A percentile compares a stretch with the other conserved stretches of the same genome.
Evolutionary conservation across 1,140 invertebrate genomes (phyloP).

Genomic region (Solenopsis fugax): DNA sequence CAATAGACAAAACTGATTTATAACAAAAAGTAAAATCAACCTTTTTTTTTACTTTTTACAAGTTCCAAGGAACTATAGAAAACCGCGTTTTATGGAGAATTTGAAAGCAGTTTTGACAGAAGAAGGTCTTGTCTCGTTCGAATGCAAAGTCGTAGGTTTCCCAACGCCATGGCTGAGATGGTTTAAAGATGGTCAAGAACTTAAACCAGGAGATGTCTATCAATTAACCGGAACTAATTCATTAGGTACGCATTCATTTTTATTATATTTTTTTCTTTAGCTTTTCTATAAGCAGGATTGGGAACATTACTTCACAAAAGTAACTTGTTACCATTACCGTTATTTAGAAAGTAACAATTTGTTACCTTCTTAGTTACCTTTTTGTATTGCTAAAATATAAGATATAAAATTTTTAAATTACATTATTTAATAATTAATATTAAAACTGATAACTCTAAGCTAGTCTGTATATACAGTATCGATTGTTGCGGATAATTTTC

Average conservation of each 20-base stretch:
- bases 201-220: conserved; percentile 97
- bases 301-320: too few relatives aligned
- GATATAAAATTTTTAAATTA: too few relatives aligned
- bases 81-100: conserved; percentile 95
- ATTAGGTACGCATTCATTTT: conserved; percentile 85
- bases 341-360: too few relatives aligned
- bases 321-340: too few relatives aligned
- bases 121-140: conserved; percentile 96
- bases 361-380: too few relatives aligned
- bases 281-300: not conserved
- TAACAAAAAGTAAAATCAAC: not conserved
- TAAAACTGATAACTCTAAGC: too few relatives aligned
- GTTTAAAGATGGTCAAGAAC: conserved; percentile 96
- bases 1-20: not conserved
- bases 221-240: conserved; percentile 96
- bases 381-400: too few relatives aligned
- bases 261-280: not conserved
- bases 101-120: conserved; percentile 95
- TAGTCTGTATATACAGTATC: too few relatives aligned
- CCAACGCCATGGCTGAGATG: conserved; percentile 94
- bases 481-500: too few relatives aligned
- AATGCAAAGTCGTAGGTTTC: conserved; percentile 97
- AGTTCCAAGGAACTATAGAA: conserved; percentile 96
- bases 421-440: too few relatives aligned
- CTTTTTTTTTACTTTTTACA: conserved; percentile 18